Percentiles rank a stretch among this genome's conserved stretches.
Evolutionary conservation across 2,113 vertebrate genomes (phyloP).

Genomic region (Jaculus jaculus): DNA sequence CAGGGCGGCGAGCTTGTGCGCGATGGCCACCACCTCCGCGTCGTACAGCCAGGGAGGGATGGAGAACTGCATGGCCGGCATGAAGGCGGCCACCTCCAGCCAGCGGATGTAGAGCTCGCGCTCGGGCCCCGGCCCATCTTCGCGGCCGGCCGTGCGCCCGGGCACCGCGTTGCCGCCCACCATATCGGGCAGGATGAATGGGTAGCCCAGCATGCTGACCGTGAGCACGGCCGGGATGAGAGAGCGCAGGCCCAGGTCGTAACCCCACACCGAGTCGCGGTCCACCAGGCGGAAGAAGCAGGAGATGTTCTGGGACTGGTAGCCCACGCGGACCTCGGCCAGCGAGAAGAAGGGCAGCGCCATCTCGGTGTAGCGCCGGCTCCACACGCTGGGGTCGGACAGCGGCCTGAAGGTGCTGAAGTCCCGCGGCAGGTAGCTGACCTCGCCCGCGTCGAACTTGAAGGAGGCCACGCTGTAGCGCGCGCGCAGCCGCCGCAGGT

Average conservation of each 20-base stretch:
- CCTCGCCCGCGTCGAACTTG: conserved; percentile 96
- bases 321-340: conserved; percentile 93
- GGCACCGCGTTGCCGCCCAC: conserved; percentile 91
- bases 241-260: conserved; percentile 95
- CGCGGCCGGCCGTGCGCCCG: conserved; percentile 79
- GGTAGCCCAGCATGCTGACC: conserved; percentile 96
- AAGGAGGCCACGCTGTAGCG: conserved; percentile 92
- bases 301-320: conserved; percentile 95
- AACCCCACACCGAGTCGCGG: conserved; percentile 95
- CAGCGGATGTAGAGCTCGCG: conserved; percentile 97
- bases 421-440: conserved; percentile 93
- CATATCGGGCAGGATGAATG: conserved; percentile 93
- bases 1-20: conserved; percentile 92
- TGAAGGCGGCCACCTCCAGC: conserved; percentile 96
- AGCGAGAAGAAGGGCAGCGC: conserved; percentile 92
- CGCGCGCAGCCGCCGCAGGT: conserved; percentile 88
- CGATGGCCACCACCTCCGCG: conserved; percentile 94
- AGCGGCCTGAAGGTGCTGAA: conserved; percentile 91
- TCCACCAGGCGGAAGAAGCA: conserved; percentile 96
- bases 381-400: conserved; percentile 93
- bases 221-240: conserved; percentile 96
- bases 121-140: conserved; percentile 89
- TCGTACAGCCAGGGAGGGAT: conserved; percentile 96
- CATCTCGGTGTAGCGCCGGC: conserved; percentile 94
- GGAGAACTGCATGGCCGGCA: conserved; percentile 99